Evolutionary conservation across 2,888 invertebrate species (phyloP).

Genomic region (Netelia fuscicornis): DNA sequence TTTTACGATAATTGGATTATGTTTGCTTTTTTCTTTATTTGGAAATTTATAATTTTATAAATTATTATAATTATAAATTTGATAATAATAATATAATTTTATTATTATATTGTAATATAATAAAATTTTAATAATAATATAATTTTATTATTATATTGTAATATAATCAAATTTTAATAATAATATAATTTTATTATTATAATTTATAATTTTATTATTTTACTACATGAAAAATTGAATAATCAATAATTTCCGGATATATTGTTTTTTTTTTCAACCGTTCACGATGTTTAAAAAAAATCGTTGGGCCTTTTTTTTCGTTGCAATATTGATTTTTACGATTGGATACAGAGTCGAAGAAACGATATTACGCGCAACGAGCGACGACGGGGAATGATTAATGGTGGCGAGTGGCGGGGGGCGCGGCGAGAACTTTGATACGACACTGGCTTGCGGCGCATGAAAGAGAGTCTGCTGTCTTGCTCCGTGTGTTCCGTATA

Average conservation of each 20-base stretch:
- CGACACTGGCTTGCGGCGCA: constrained; percentile 55
- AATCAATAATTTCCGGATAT: background rate
- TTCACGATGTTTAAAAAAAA: too few relatives aligned
- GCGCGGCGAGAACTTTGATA: constrained; percentile 49
- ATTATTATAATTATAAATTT: too few relatives aligned
- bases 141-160: too few relatives aligned
- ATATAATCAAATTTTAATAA: too few relatives aligned
- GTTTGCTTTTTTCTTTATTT: background rate
- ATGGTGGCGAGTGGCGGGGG: constrained; percentile 5
- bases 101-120: too few relatives aligned
- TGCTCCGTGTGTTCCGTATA: constrained; percentile 46
- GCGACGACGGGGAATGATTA: constrained; percentile 18
- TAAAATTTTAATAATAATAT: too few relatives aligned
- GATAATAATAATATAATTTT: too few relatives aligned
- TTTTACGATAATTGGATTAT: background rate
- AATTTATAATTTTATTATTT: too few relatives aligned
- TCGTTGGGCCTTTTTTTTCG: background rate
- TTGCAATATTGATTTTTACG: background rate
- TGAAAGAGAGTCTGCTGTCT: constrained; percentile 44
- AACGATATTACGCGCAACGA: background rate
- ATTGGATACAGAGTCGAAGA: background rate
- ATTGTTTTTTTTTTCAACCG: too few relatives aligned
- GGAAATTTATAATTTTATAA: background rate
- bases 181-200: too few relatives aligned
- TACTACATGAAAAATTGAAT: background rate